phyloP scores from a whole-genome alignment of 2,797 vertebrate genomes.

The Pseudochromis fuscus region DNA sequence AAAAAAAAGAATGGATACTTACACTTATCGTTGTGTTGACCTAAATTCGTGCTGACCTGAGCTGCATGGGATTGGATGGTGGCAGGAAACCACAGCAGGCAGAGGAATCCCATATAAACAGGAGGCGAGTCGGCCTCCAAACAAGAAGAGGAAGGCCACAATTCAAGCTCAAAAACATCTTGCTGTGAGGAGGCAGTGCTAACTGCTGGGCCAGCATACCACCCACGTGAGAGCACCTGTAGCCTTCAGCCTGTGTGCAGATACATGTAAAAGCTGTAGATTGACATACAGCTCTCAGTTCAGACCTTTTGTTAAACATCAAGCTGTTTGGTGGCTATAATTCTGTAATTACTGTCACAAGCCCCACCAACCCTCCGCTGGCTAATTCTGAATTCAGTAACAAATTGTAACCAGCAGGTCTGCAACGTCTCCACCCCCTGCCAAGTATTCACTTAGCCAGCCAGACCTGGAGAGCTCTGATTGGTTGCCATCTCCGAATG shows the following conservation, averaged over 20 bases:
- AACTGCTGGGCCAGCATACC: constrained; percentile 37
- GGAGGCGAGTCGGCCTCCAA: constrained; percentile 32
- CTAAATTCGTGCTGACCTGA: constrained; percentile 35
- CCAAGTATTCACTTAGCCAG: constrained; percentile 17
- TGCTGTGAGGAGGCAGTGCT: constrained; percentile 27
- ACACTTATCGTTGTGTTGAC: constrained; percentile 25
- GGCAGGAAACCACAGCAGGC: constrained; percentile 27
- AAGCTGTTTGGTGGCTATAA: constrained; percentile 19
- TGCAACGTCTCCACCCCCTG: neutral
- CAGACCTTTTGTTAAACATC: constrained; percentile 17
- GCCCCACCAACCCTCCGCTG: neutral
- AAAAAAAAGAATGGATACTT: constrained; percentile 12
- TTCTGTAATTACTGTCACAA: constrained; percentile 16
- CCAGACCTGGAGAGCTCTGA: constrained; percentile 3
- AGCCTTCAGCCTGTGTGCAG: constrained; percentile 22
- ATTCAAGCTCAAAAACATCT: constrained; percentile 48
- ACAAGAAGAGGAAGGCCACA: constrained; percentile 24
- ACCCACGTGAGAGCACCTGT: constrained; percentile 31
- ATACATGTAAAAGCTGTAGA: neutral
- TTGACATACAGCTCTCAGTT: neutral
- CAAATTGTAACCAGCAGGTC: constrained; percentile 32
- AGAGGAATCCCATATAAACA: constrained; percentile 44
- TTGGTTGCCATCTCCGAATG: constrained; percentile 4
- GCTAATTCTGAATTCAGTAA: constrained; percentile 19
- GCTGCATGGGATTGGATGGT: constrained; percentile 27